These are phyloP conservation scores for Numenius phaeopus DNA, from an alignment of 2,797 vertebrate species.

Conservation along the genomic window DNA sequence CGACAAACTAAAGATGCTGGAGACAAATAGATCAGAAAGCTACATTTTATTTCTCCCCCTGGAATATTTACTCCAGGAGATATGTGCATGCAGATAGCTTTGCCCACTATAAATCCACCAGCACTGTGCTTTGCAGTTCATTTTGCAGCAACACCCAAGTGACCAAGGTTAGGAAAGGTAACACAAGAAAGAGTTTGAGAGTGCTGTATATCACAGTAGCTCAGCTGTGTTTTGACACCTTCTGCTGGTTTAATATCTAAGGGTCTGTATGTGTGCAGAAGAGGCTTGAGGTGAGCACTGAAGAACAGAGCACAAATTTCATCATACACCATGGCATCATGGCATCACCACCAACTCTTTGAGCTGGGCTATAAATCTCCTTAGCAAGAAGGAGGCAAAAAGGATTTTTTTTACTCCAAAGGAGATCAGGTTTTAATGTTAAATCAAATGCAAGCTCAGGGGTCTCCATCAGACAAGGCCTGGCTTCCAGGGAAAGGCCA, in stretches of 20 bases:
- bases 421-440: neutral
- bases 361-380: constrained; percentile 41
- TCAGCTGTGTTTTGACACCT: neutral
- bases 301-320: neutral
- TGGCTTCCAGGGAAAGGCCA: neutral
- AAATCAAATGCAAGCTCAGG: neutral
- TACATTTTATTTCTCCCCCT: neutral
- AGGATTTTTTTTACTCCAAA: neutral
- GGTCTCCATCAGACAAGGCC: neutral
- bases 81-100: neutral
- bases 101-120: constrained; percentile 18
- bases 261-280: neutral
- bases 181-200: neutral
- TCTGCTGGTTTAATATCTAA: neutral
- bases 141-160: neutral
- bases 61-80: neutral
- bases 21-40: neutral
- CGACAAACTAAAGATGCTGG: neutral
- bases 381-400: neutral
- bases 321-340: constrained; percentile 25
- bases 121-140: neutral
- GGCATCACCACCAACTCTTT: neutral
- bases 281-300: neutral
- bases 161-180: neutral
- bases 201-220: neutral